Conservation (phyloP, 2,797 vertebrate genomes). For the Lagorchestes hirsutus region DNA sequence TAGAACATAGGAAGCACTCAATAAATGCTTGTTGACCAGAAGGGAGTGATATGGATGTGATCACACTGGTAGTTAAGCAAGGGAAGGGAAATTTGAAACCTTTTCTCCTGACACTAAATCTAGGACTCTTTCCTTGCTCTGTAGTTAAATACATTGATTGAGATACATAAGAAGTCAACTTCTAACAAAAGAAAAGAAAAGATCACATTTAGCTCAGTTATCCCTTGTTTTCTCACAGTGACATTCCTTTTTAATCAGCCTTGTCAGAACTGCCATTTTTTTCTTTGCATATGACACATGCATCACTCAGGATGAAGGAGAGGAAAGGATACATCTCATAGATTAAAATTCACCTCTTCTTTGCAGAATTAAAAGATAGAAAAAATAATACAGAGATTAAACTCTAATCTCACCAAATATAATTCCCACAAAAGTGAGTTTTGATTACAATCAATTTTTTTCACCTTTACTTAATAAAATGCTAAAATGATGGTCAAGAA, state of each 20-base stretch:
- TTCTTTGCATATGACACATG: not conserved
- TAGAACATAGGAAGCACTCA: not conserved
- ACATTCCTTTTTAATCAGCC: not conserved
- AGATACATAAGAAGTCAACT: not conserved
- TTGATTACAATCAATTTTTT: not conserved
- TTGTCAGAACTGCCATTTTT: not conserved
- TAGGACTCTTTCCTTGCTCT: not conserved
- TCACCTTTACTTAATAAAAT: not conserved
- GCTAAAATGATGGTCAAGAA: not conserved
- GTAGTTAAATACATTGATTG: not conserved
- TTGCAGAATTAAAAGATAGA: not conserved
- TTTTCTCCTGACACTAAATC: not conserved
- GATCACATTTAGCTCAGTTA: not conserved
- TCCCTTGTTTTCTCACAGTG: not conserved
- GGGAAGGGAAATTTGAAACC: not conserved
- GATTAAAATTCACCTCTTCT: not conserved
- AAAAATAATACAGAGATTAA: not conserved
- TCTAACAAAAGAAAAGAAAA: not conserved
- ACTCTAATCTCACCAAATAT: not conserved
- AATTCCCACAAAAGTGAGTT: not conserved
- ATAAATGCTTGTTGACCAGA: not conserved
- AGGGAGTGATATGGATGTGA: not conserved
- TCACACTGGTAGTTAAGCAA: not conserved
- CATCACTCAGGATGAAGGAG: not conserved
- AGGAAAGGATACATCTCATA: not conserved